Evolutionary conservation across 2,113 vertebrate genomes (phyloP).

Genomic region (Ochotona princeps): DNA sequence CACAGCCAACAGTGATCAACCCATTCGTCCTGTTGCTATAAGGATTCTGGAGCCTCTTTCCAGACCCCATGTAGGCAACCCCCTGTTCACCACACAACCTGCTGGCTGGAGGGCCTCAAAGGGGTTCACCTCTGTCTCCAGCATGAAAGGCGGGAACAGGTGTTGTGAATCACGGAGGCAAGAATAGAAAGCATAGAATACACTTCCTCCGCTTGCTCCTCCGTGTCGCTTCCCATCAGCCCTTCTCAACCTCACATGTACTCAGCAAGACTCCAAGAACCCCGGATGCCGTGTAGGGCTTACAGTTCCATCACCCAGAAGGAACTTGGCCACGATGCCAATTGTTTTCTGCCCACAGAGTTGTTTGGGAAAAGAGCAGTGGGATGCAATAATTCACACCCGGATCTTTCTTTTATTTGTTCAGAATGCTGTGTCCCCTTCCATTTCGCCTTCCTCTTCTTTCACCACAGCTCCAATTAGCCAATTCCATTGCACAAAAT

Average conservation of each 20-base stretch:
- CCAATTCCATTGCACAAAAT: constrained; percentile 53
- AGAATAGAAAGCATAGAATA: not conserved
- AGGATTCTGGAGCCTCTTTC: not conserved
- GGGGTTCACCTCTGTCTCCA: not conserved
- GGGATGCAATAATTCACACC: constrained; percentile 41
- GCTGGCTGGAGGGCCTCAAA: not conserved
- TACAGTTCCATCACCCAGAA: not conserved
- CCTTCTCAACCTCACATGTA: not conserved
- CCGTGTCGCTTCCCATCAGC: not conserved
- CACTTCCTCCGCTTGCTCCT: not conserved
- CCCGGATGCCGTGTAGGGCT: not conserved
- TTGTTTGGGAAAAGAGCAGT: constrained; percentile 34
- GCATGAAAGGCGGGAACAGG: not conserved
- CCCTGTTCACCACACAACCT: not conserved
- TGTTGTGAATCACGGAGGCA: too few species aligned
- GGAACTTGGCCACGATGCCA: not conserved
- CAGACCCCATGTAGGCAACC: not conserved
- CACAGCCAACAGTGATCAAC: not conserved
- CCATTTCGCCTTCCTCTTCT: constrained; percentile 54
- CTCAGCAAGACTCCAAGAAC: not conserved
- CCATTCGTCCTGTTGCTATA: not conserved
- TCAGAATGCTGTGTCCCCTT: constrained; percentile 47
- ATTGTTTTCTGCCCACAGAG: constrained; percentile 28
- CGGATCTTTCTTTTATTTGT: constrained; percentile 42
- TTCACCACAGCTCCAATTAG: constrained; percentile 64